Conservation (phyloP, 2,888 invertebrate species). For the Papilio gigon region DNA sequence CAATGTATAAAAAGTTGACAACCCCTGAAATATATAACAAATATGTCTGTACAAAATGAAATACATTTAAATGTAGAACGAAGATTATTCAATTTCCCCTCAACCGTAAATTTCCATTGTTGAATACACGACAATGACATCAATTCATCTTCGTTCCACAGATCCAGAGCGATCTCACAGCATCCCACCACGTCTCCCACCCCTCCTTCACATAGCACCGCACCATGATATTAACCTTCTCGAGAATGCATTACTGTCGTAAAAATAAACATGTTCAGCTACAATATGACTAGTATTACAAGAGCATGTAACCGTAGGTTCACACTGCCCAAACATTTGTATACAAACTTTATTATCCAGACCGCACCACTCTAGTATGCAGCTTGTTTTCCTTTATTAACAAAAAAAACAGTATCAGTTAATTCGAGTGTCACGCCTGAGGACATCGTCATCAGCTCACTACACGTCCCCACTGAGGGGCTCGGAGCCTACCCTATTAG, state of each 20-base stretch:
- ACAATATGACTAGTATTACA: constrained; percentile 36
- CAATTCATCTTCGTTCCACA: neutral
- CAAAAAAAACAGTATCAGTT: too few relatives aligned
- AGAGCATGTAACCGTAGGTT: neutral
- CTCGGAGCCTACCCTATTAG: too few relatives aligned
- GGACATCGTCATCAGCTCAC: too few relatives aligned
- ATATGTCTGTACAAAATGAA: neutral
- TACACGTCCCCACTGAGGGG: too few relatives aligned
- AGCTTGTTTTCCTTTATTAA: too few relatives aligned
- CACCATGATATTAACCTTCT: constrained; percentile 56
- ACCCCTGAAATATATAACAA: neutral
- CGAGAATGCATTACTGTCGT: constrained; percentile 39
- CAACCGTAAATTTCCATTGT: neutral
- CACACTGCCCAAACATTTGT: neutral
- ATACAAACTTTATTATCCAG: neutral
- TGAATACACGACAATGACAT: neutral
- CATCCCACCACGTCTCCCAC: constrained; percentile 43
- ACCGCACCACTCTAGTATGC: too few relatives aligned
- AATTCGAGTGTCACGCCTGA: too few relatives aligned
- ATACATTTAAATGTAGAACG: neutral
- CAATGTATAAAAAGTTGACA: neutral
- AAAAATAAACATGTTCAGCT: constrained; percentile 17
- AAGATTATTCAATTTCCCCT: neutral
- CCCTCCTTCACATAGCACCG: constrained; percentile 55
- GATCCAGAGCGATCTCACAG: constrained; percentile 52